Base-by-base conservation (phyloP, 1,140 invertebrate genomes). In the Ceratina japonica region DNA sequence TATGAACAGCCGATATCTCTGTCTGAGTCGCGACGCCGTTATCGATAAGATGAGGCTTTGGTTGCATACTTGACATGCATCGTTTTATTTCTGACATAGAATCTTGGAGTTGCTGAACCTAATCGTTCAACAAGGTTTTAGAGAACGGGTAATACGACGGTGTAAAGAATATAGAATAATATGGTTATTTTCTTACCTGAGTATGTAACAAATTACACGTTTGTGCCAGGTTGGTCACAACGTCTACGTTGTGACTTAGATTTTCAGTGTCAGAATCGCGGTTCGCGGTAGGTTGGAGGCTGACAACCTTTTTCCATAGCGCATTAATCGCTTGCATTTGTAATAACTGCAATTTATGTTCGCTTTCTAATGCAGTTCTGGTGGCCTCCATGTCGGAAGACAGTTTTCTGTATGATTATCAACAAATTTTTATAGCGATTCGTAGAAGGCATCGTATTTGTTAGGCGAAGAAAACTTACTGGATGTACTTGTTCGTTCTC, bases 311-410 rank as follows among this genome's bases (percentile, higher is more conserved):
- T 90, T 97, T 97, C 97, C 97, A 98, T 5, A 98, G 91, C 10
- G 96, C 96, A 88, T 96, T 97, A 79, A 98, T 97, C 5, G 97
- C 97, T 91, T 98, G 97, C 94, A 97, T 96, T 91, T 98, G 97
- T 59, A 98, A 90, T 82, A 97, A 94, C 86, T 97, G 96, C 59
- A 98, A 94, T 86, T 97, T 97, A 65, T 97, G 94, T 90, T 98
- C 97, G 86, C 96, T 97, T 87, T 97, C 96, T 22, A 97, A 87
- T 16, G 96, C 96, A 4, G 95, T 95, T 89, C 96, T 96, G 0
- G 96, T 97, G 8, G 95, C 94, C 88, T 96, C 95, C 95, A 97
- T 96, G 87, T 97, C 96, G 82, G 94, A 95, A 12, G 95, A 95
- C 13, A 97, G 88, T 93, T 96, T 95, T 83, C 96, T 97, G 61